Base-by-base conservation (phyloP, 2,113 vertebrate genomes). In the Hystrix brachyura region DNA sequence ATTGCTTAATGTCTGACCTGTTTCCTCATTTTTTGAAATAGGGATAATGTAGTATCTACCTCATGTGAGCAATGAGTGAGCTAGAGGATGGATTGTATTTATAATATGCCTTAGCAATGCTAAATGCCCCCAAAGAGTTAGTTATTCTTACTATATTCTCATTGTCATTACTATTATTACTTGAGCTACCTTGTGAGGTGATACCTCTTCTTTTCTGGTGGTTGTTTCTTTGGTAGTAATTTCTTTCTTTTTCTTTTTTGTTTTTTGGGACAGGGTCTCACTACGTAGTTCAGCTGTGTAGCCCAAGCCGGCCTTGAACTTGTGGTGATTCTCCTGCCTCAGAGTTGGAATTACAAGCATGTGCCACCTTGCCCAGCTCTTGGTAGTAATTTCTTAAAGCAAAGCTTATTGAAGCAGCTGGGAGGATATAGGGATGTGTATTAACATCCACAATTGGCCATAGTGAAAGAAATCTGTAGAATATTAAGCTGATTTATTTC, bases 11-110 rank as follows among this genome's bases (percentile, higher is more conserved):
- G 85, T 96, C 88, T 95, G 96, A 95, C 93, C 89, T 94, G 82
- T 96, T 97, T 95, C 94, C 94, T 95, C 94, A 95, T 78, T 96
- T 86, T 97, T 97, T 94, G 95, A 98, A 97, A 94, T 94, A 95
- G 65, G 81, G 48, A 94, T 97, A 87, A 79, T 95, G 86, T 96
- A 88, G 65, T 96, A 65, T 71, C 91, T 95, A 96, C 65, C 48
- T 95, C 94, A 87, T 89, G 48, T 95, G 53, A 95, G 57, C 57
- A 93, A 90, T 96, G 94, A 95, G 78, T 89, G 93, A 96, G 51
- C 82, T 80, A 95, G 79, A 91, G 59, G 67, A 90, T 95, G 64
- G 32, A 27, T 93, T 93, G 12, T 96, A 80, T 76, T 95, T 93
- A 76, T 76, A 95, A 92, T 38, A 69, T 90, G 64, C 13, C 72